Conservation (phyloP, 2,888 invertebrate genomes). For the Hypselothyrea guttata region DNA sequence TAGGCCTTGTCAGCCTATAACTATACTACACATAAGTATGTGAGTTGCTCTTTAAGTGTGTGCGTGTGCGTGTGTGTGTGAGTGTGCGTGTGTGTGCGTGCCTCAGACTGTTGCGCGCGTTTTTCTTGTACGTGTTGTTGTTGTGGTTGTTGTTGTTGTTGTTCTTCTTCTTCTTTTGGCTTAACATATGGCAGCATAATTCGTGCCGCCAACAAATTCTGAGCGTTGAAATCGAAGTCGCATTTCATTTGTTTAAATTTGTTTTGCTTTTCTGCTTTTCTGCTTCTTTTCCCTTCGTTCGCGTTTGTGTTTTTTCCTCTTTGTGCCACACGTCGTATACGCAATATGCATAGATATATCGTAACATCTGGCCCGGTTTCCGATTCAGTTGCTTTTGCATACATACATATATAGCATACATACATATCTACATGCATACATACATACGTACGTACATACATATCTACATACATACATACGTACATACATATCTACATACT, state of each 20-base stretch:
- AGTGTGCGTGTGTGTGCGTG: slow-evolving; percentile 5
- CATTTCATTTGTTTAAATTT: slow-evolving; percentile 19
- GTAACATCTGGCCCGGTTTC: slow-evolving; percentile 48
- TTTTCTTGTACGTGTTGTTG: slow-evolving; percentile 15
- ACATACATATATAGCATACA: neutral
- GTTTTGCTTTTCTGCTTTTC: slow-evolving; percentile 28
- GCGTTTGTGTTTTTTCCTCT: slow-evolving; percentile 2
- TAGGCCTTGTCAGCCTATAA: slow-evolving; percentile 37
- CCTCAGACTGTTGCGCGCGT: slow-evolving; percentile 45
- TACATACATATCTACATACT: too few relatives aligned
- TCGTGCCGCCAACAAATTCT: slow-evolving; percentile 24
- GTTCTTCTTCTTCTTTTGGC: slow-evolving; percentile 5
- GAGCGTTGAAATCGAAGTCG: slow-evolving; percentile 17
- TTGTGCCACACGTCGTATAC: slow-evolving; percentile 41
- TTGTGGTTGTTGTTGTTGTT: too few relatives aligned
- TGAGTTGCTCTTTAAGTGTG: neutral
- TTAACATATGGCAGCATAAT: slow-evolving; percentile 54
- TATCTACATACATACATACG: neutral
- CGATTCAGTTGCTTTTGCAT: slow-evolving; percentile 8
- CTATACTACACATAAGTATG: slow-evolving; percentile 39
- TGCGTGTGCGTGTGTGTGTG: slow-evolving; percentile 3
- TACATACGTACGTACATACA: neutral
- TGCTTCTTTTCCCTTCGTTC: slow-evolving; percentile 34
- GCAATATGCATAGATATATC: slow-evolving; percentile 31
- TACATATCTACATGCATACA: neutral